Conservation (phyloP, 2,888 invertebrate genomes). For the Dastarcus helophoroides region DNA sequence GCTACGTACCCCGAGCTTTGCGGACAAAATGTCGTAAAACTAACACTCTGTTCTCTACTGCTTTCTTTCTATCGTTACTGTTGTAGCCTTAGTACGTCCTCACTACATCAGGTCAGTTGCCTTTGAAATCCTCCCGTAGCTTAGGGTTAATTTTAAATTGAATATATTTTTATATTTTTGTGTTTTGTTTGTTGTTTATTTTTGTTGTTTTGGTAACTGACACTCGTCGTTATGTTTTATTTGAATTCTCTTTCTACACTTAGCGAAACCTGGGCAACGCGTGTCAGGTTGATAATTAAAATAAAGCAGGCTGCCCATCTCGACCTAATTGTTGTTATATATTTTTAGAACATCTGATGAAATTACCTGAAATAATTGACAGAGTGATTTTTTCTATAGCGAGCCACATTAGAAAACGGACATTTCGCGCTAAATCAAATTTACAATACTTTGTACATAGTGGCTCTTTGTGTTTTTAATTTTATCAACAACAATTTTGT, state of each 20-base stretch:
- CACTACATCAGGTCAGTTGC: conserved; percentile 31
- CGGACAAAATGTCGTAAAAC: conserved; percentile 30
- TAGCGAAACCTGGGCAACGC: conserved; percentile 8
- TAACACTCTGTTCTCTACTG: conserved; percentile 25
- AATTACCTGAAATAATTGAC: conserved; percentile 34
- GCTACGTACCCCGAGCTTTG: conserved; percentile 29
- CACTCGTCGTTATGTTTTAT: neutral
- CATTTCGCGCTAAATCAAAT: conserved; percentile 22
- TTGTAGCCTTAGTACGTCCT: conserved; percentile 24
- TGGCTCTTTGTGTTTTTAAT: conserved; percentile 43
- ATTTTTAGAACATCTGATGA: conserved; percentile 34
- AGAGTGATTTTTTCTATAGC: conserved; percentile 30
- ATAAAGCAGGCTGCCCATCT: conserved; percentile 24
- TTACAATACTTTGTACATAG: conserved; percentile 30
- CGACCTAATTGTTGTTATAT: conserved; percentile 39
- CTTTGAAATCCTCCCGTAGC: conserved; percentile 22
- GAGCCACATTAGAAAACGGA: conserved; percentile 29
- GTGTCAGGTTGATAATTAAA: conserved; percentile 3
- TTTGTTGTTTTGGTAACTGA: conserved; percentile 18
- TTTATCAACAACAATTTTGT: conserved; percentile 45
- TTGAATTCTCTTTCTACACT: conserved; percentile 10
- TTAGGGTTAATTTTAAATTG: conserved; percentile 23
- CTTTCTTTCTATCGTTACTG: conserved; percentile 25
- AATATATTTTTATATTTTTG: conserved; percentile 31
- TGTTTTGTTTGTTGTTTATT: conserved; percentile 28